Evolutionary conservation across 23 tunicate species (phyloP).

Genomic region (Halocynthia aurantium): DNA sequence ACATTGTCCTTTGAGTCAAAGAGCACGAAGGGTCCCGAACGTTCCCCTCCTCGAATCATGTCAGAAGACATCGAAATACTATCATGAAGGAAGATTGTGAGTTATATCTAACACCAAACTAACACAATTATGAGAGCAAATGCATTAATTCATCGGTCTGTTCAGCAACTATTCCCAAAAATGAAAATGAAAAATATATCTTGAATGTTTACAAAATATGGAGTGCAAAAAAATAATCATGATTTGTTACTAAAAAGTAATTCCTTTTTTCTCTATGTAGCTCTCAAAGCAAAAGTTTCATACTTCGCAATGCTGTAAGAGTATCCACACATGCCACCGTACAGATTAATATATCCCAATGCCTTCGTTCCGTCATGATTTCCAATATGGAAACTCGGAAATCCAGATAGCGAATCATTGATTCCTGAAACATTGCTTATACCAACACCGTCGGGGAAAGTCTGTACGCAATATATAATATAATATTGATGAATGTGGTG

Average conservation of each 20-base stretch:
- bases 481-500: neutral
- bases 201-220: no score
- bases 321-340: constrained; percentile 66
- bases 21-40: constrained; percentile 62
- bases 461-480: constrained; percentile 3
- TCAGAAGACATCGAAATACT: constrained; percentile 7
- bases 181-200: no score
- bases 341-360: constrained; percentile 33
- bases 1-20: constrained; percentile 46
- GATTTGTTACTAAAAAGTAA: no score
- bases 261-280: no score
- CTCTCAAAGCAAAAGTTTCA: neutral
- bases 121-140: neutral
- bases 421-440: constrained; percentile 55
- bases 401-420: constrained; percentile 36
- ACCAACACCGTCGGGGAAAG: constrained; percentile 47
- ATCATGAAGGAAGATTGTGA: neutral
- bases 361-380: neutral
- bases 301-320: constrained; percentile 42
- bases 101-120: neutral
- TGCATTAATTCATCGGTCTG: neutral
- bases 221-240: no score
- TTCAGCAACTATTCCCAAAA: neutral
- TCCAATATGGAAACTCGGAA: constrained; percentile 60
- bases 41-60: constrained; percentile 43